Evolutionary conservation across 2,888 invertebrate species (phyloP).

Genomic region (Nymphalis urticae): DNA sequence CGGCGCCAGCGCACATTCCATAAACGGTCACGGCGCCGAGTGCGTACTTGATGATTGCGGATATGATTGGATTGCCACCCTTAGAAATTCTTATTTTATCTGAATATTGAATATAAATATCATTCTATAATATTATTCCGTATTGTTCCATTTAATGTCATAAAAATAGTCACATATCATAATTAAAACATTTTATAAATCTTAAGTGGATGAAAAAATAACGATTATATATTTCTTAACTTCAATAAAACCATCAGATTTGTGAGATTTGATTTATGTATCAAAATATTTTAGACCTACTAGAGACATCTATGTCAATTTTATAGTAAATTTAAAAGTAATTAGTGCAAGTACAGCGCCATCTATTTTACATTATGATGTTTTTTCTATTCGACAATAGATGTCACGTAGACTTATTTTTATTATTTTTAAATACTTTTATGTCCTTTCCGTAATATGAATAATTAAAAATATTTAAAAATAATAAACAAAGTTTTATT

Average conservation of each 20-base stretch:
- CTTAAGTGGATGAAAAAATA: too few species aligned
- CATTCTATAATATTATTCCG: too few species aligned
- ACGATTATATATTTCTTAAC: too few species aligned
- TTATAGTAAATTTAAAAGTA: not conserved
- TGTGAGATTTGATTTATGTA: not conserved
- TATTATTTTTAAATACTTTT: too few species aligned
- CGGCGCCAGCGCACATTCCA: conserved; percentile 84
- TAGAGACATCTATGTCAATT: conserved; percentile 23
- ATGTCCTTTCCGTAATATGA: too few species aligned
- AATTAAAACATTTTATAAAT: too few species aligned
- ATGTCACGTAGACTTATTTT: conserved; percentile 36
- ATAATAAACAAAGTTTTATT: too few species aligned
- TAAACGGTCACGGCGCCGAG: conserved; percentile 67
- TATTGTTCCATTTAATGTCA: too few species aligned
- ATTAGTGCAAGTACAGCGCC: not conserved
- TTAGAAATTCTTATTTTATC: not conserved
- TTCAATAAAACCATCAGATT: too few species aligned
- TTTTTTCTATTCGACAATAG: conserved; percentile 49
- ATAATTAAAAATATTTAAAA: too few species aligned
- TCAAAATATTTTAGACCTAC: not conserved
- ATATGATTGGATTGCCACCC: conserved; percentile 14
- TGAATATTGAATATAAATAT: not conserved
- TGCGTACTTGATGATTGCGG: conserved; percentile 52
- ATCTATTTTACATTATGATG: not conserved
- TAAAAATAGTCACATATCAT: too few species aligned